Conservation (phyloP, 1,140 invertebrate species). For the Cataglyphis hispanica region DNA sequence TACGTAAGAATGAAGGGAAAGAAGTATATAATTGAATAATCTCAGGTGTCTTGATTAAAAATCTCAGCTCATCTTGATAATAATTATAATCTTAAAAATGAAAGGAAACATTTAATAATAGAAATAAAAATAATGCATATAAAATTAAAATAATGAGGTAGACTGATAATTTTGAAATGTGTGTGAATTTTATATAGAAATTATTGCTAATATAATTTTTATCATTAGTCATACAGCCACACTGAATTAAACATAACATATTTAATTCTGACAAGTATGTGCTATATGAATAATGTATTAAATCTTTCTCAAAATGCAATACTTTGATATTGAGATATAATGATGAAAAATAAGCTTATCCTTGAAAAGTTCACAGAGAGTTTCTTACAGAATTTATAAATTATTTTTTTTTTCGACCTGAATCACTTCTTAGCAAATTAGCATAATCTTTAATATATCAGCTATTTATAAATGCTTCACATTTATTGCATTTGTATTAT, state of each 20-base stretch:
- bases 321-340: background rate
- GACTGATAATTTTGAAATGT: background rate
- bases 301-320: background rate
- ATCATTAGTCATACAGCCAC: background rate
- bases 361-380: background rate
- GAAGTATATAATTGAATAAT: background rate
- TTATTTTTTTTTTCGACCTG: background rate
- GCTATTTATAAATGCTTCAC: background rate
- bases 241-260: background rate
- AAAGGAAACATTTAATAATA: too few species aligned
- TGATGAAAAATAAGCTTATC: background rate
- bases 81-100: background rate
- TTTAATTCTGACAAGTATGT: background rate
- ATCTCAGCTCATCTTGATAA: too few species aligned
- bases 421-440: background rate
- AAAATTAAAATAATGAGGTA: background rate
- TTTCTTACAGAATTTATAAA: background rate
- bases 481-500: background rate
- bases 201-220: conserved; percentile 19
- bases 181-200: background rate
- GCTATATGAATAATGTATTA: background rate
- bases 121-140: background rate
- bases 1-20: background rate
- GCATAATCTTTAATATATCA: background rate
- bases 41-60: too few species aligned